These are phyloP conservation scores for Ryuthela nishihirai DNA, from an alignment of 2,888 invertebrate genomes.

Conservation along the genomic window DNA sequence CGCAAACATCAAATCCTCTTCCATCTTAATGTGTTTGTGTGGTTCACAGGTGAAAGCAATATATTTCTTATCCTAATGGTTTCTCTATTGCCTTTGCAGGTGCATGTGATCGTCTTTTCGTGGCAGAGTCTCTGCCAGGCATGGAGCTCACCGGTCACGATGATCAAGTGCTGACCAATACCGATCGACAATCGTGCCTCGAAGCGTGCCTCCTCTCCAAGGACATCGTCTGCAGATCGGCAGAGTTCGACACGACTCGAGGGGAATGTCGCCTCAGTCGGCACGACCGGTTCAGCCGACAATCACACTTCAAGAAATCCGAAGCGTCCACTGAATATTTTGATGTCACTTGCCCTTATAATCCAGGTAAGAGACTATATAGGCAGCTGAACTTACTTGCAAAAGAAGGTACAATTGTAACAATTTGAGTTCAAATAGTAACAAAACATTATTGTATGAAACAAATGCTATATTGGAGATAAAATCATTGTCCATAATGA, in stretches of 20 bases:
- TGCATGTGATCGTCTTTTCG: conserved; percentile 33
- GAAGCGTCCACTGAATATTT: conserved; percentile 48
- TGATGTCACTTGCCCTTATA: conserved; percentile 45
- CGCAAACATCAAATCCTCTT: too few relatives aligned
- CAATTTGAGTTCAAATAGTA: too few relatives aligned
- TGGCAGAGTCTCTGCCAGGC: conserved; percentile 25
- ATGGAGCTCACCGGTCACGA: conserved; percentile 48
- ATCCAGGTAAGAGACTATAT: conserved; percentile 35
- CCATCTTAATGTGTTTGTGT: too few relatives aligned
- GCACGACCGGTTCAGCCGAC: conserved; percentile 49
- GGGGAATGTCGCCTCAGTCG: conserved; percentile 47
- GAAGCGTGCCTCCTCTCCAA: conserved; percentile 48
- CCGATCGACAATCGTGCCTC: conserved; percentile 47
- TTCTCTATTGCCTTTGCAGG: too few relatives aligned
- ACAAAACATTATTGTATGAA: too few relatives aligned
- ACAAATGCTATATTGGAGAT: too few relatives aligned
- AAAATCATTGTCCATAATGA: too few relatives aligned
- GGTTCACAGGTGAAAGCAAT: too few relatives aligned
- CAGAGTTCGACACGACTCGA: conserved; percentile 49
- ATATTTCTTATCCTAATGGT: too few relatives aligned
- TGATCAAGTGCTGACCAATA: conserved; percentile 45
- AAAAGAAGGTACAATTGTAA: too few relatives aligned
- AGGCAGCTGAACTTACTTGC: too few relatives aligned
- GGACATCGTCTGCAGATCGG: conserved; percentile 49
- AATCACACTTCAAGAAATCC: conserved; percentile 45